phyloP scores from a whole-genome alignment of 2,888 invertebrate genomes.

The Marronus borbonicus region DNA sequence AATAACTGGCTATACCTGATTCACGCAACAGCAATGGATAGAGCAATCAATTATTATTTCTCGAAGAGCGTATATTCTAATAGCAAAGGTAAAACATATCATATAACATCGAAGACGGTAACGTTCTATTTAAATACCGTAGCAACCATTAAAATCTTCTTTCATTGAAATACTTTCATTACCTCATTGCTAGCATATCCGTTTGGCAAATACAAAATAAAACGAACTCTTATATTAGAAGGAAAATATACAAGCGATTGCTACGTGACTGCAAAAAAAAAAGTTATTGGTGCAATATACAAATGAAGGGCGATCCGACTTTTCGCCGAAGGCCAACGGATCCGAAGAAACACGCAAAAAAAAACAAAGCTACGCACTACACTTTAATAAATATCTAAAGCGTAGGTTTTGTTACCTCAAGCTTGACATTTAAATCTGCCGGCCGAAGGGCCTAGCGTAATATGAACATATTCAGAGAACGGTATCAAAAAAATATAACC shows the following conservation, averaged over 20 bases:
- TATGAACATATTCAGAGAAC: constrained; percentile 66
- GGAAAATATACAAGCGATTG: constrained; percentile 7
- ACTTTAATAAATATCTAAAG: constrained; percentile 48
- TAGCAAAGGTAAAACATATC: too few species aligned
- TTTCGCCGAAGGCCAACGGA: constrained; percentile 21
- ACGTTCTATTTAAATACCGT: too few species aligned
- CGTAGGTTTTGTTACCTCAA: constrained; percentile 34
- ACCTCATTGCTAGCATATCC: too few species aligned
- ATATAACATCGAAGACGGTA: too few species aligned
- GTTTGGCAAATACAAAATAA: background rate
- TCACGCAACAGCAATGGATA: too few species aligned
- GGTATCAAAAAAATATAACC: constrained; percentile 65
- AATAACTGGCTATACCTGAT: too few species aligned
- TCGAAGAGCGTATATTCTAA: too few species aligned
- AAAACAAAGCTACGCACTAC: constrained; percentile 33
- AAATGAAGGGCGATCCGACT: constrained; percentile 30
- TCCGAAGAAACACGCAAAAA: constrained; percentile 13
- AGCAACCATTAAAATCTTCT: too few species aligned
- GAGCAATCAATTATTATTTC: too few species aligned
- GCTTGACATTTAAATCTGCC: constrained; percentile 55
- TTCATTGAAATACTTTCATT: too few species aligned
- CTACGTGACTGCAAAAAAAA: constrained; percentile 38
- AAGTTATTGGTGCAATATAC: constrained; percentile 41
- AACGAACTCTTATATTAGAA: background rate
- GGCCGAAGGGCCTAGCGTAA: constrained; percentile 63